These are phyloP conservation scores for Valencia hispanica DNA, from an alignment of 2,797 vertebrate species.

Conservation along the genomic window DNA sequence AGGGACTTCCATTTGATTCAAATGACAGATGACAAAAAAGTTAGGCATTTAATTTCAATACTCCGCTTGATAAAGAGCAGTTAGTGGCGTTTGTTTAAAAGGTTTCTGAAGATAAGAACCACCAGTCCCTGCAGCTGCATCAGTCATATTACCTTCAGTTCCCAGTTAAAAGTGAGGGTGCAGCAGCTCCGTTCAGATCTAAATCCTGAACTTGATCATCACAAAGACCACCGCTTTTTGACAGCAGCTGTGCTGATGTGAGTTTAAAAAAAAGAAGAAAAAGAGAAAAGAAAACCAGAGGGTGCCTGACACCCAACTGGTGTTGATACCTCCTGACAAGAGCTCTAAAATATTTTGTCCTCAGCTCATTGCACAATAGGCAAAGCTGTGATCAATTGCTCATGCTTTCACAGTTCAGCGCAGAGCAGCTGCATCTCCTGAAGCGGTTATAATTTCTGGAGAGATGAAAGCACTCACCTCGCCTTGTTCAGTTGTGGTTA, in stretches of 20 bases:
- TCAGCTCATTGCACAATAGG: slow-evolving; percentile 22
- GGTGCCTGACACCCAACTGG: slow-evolving; percentile 3
- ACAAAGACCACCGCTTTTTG: slow-evolving; percentile 4
- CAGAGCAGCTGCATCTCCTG: slow-evolving; percentile 53
- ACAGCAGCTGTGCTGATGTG: slow-evolving; percentile 6
- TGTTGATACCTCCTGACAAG: slow-evolving; percentile 25
- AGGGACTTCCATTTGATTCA: background rate
- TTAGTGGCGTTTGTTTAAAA: background rate
- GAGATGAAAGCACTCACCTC: slow-evolving; percentile 34
- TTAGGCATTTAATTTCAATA: background rate
- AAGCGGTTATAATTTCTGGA: slow-evolving; percentile 41
- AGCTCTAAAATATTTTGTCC: slow-evolving; percentile 35
- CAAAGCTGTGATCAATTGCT: slow-evolving; percentile 42
- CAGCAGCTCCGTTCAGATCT: background rate
- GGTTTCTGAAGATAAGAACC: background rate
- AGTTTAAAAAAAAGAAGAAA: background rate
- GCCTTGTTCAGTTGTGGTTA: background rate
- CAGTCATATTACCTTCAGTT: background rate
- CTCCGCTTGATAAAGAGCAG: background rate
- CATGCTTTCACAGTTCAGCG: slow-evolving; percentile 29
- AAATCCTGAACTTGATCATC: slow-evolving; percentile 8
- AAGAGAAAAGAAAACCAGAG: background rate
- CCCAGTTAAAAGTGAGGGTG: slow-evolving; percentile 8
- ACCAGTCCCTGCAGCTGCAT: background rate
- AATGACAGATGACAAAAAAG: background rate